phyloP scores from a whole-genome alignment of 2,888 invertebrate species.

The Trypoxylon attenuatum region DNA sequence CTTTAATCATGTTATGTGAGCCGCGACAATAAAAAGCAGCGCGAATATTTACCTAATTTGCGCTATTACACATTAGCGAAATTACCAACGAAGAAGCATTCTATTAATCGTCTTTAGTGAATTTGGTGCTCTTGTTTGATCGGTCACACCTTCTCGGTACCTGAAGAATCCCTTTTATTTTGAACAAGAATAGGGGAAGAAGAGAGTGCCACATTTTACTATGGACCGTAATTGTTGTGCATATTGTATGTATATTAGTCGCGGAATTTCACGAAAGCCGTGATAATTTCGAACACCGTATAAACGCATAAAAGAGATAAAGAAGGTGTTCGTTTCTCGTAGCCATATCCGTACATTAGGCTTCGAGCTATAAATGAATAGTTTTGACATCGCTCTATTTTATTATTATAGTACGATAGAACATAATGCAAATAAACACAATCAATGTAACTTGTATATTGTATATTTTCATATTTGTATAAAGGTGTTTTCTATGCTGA shows the following conservation, averaged over 20 bases:
- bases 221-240: neutral
- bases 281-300: conserved; percentile 4
- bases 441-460: conserved; percentile 53
- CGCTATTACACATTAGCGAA: neutral
- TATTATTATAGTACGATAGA: conserved; percentile 24
- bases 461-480: conserved; percentile 60
- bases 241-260: conserved; percentile 4
- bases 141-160: conserved; percentile 5
- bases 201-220: conserved; percentile 11
- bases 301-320: too few relatives aligned
- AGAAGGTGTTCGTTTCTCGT: neutral
- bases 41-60: neutral
- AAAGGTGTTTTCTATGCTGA: conserved; percentile 55
- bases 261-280: neutral
- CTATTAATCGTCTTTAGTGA: neutral
- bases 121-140: conserved; percentile 10
- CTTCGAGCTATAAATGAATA: neutral
- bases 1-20: conserved; percentile 18
- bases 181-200: neutral
- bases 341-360: conserved; percentile 1
- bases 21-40: conserved; percentile 39
- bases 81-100: neutral
- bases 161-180: conserved; percentile 4
- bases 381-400: conserved; percentile 19
- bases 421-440: conserved; percentile 26